These are phyloP conservation scores for Rhadina sibilatrix DNA, from an alignment of 2,113 vertebrate genomes.

Conservation along the genomic window DNA sequence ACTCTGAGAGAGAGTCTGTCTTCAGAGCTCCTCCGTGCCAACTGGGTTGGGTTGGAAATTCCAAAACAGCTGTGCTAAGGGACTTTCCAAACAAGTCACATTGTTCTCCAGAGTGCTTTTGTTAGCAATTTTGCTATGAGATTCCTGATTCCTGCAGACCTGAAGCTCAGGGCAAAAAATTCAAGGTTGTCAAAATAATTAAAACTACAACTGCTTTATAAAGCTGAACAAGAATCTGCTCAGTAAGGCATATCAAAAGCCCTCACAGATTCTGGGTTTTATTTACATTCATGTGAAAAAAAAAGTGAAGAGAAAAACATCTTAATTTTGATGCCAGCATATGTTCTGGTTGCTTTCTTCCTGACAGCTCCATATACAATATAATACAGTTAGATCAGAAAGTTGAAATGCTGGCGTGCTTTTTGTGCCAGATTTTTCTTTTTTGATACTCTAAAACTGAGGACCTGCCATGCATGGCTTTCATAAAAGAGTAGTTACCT, in stretches of 20 bases:
- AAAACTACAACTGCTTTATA: not conserved
- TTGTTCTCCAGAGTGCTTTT: not conserved
- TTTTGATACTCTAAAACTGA: not conserved
- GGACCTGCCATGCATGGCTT: not conserved
- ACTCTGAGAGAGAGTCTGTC: not conserved
- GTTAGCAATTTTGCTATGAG: not conserved
- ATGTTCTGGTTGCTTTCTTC: not conserved
- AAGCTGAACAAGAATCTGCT: not conserved
- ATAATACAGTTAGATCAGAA: not conserved
- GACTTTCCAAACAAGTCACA: not conserved
- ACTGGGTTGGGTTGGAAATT: not conserved
- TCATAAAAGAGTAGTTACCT: not conserved
- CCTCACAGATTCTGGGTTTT: not conserved
- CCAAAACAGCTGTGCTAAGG: not conserved
- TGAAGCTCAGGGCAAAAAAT: constrained; percentile 12
- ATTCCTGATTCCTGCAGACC: not conserved
- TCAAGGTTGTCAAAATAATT: not conserved
- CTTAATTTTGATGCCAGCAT: not conserved
- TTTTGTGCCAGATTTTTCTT: not conserved
- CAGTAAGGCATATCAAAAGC: not conserved
- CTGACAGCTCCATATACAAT: not conserved
- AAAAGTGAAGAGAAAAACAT: not conserved
- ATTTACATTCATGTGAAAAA: not conserved
- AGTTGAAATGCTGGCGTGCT: not conserved
- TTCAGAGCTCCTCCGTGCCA: not conserved